These are phyloP conservation scores for Chelonus formosanus DNA, from an alignment of 2,888 invertebrate genomes.

Conservation along the genomic window DNA sequence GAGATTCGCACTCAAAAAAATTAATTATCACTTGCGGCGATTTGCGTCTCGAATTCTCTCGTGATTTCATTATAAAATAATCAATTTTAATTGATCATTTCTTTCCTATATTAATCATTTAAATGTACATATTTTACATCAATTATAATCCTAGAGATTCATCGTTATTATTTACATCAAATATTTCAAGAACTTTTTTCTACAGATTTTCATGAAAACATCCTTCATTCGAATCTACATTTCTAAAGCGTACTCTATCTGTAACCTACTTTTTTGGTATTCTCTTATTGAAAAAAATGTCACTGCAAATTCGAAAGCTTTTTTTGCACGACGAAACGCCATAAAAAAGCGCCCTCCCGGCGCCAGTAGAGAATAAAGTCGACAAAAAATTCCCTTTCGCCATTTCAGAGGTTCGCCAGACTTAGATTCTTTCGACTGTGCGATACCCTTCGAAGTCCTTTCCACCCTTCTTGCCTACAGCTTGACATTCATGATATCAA, in stretches of 20 bases:
- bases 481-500: conserved; percentile 22
- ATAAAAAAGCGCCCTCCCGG: conserved; percentile 54
- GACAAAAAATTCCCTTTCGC: conserved; percentile 50
- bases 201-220: too few relatives aligned
- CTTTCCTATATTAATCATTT: conserved; percentile 4
- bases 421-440: conserved; percentile 23
- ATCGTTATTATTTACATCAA: too few relatives aligned
- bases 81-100: conserved; percentile 1
- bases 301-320: neutral
- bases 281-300: conserved; percentile 36
- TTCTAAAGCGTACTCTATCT: too few relatives aligned
- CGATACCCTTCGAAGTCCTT: conserved; percentile 18
- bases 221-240: too few relatives aligned
- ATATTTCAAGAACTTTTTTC: too few relatives aligned
- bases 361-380: conserved; percentile 51
- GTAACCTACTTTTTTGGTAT: too few relatives aligned
- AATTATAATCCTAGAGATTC: neutral
- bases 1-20: conserved; percentile 45
- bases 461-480: conserved; percentile 17
- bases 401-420: conserved; percentile 38
- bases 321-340: conserved; percentile 39
- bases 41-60: conserved; percentile 21
- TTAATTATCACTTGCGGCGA: conserved; percentile 35
- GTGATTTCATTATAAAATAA: conserved; percentile 19
- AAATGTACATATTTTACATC: neutral